These are phyloP conservation scores for Dorcus parallelipipedus DNA, from an alignment of 2,888 invertebrate genomes.

Conservation along the genomic window DNA sequence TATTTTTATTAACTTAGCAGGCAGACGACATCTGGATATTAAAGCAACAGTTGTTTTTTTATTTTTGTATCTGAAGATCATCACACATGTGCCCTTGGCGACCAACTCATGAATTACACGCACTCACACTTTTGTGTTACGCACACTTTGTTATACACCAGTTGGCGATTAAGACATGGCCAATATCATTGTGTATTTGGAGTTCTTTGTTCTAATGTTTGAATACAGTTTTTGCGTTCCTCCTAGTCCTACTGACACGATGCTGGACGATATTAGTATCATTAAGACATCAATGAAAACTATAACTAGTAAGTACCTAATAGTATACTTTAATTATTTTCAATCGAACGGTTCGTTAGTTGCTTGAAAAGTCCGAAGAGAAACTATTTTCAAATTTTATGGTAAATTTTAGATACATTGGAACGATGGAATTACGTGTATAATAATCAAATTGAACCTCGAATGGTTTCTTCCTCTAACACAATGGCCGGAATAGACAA, in stretches of 20 bases:
- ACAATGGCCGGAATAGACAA: constrained; percentile 48
- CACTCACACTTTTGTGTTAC: no score
- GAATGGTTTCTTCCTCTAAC: constrained; percentile 44
- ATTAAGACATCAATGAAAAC: constrained; percentile 16
- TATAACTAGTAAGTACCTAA: constrained; percentile 7
- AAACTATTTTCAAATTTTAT: background rate
- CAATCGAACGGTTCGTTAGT: no score
- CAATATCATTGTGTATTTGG: constrained; percentile 1
- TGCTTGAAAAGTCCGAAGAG: background rate
- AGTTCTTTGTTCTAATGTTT: background rate
- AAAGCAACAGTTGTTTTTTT: constrained; percentile 7
- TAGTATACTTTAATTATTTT: background rate
- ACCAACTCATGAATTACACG: background rate
- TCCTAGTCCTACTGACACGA: constrained; percentile 13
- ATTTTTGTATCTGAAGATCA: constrained; percentile 1
- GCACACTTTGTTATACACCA: no score
- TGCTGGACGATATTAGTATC: constrained; percentile 11
- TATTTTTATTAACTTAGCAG: constrained; percentile 13
- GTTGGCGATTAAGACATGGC: constrained; percentile 3
- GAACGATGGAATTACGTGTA: constrained; percentile 48
- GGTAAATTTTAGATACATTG: constrained; percentile 36
- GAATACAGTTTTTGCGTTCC: constrained; percentile 13
- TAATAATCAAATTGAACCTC: constrained; percentile 47
- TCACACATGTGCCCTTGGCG: constrained; percentile 8
- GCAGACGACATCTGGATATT: constrained; percentile 6